Conservation (phyloP, 2,113 vertebrate genomes). For the Aphyosemion australe region DNA sequence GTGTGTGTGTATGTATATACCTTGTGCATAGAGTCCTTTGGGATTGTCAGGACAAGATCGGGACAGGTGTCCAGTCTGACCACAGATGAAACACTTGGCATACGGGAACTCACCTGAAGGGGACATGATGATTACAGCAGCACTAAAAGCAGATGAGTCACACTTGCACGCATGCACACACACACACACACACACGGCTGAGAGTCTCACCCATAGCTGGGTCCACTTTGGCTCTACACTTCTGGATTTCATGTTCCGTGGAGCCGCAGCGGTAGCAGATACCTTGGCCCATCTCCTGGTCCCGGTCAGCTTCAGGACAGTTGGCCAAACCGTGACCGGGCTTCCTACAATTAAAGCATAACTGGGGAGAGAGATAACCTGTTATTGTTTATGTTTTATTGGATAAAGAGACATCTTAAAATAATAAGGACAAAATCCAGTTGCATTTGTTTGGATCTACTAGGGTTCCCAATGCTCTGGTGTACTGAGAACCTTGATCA, state of each 20-base stretch:
- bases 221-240: constrained; percentile 89
- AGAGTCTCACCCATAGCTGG: constrained; percentile 84
- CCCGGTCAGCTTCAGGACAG: constrained; percentile 87
- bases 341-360: constrained; percentile 95
- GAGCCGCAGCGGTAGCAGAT: constrained; percentile 97
- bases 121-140: neutral
- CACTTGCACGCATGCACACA: too few relatives aligned
- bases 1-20: constrained; percentile 58
- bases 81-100: constrained; percentile 97
- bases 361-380: constrained; percentile 62
- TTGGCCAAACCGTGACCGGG: constrained; percentile 93
- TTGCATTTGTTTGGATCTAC: too few relatives aligned
- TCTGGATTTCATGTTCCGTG: constrained; percentile 91
- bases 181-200: too few relatives aligned
- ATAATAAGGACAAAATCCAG: too few relatives aligned
- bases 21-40: constrained; percentile 92
- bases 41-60: constrained; percentile 93
- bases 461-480: too few relatives aligned
- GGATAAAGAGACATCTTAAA: too few relatives aligned
- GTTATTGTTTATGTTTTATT: neutral
- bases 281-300: constrained; percentile 88
- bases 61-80: constrained; percentile 91
- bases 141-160: neutral
- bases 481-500: too few relatives aligned
- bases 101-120: constrained; percentile 90